Evolutionary conservation across 2,113 vertebrate genomes (phyloP).

Genomic region (Carlito syrichta): DNA sequence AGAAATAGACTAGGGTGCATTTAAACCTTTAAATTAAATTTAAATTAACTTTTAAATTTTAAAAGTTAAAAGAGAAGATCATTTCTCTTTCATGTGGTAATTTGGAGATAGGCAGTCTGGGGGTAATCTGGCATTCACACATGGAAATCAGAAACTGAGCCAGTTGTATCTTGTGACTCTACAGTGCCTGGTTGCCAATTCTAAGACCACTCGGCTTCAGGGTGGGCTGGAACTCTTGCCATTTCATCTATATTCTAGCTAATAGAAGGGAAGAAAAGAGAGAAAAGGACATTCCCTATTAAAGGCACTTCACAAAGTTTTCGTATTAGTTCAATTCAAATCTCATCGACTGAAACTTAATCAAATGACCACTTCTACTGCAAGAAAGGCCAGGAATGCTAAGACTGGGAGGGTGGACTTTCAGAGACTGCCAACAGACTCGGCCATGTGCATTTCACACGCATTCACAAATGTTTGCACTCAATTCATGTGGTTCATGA

Average conservation of each 20-base stretch:
- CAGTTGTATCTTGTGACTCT: neutral
- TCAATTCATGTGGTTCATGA: neutral
- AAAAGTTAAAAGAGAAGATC: neutral
- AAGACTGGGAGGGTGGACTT: neutral
- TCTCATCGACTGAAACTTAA: neutral
- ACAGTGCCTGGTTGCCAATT: neutral
- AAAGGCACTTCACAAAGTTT: neutral
- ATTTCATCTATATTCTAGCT: neutral
- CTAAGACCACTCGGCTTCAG: neutral
- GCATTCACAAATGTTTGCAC: neutral
- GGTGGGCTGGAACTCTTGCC: neutral
- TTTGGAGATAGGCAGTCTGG: neutral
- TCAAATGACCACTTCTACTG: neutral
- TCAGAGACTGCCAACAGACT: neutral
- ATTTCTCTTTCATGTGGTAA: neutral
- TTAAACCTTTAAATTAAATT: no score
- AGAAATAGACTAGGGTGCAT: neutral
- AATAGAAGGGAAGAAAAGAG: neutral
- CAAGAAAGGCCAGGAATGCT: neutral
- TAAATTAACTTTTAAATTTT: no score
- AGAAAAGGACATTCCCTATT: neutral
- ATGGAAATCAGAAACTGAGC: neutral
- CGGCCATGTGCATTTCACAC: neutral
- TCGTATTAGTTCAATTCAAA: neutral
- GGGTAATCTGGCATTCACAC: neutral